phyloP scores from a whole-genome alignment of 2,797 vertebrate species.

The Platyrinchus mystaceus region DNA sequence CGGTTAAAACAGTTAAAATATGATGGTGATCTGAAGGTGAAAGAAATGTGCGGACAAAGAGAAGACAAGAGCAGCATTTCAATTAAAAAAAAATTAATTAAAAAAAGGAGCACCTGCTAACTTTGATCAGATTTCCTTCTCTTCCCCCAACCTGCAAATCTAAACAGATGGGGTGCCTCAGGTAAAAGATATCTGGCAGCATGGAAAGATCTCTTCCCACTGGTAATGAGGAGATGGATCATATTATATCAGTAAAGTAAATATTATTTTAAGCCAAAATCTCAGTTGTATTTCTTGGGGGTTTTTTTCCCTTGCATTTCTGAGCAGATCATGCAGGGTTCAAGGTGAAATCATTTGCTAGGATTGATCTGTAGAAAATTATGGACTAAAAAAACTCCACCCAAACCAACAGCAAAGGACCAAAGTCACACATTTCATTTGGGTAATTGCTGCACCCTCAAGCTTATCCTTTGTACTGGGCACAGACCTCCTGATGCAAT shows the following conservation, averaged over 20 bases:
- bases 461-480: neutral
- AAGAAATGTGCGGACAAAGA: neutral
- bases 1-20: slow-evolving; percentile 30
- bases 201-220: slow-evolving; percentile 16
- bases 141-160: slow-evolving; percentile 28
- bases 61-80: slow-evolving; percentile 49
- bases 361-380: neutral
- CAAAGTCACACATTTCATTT: neutral
- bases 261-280: slow-evolving; percentile 39
- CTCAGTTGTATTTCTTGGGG: neutral
- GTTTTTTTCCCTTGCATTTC: neutral
- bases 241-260: slow-evolving; percentile 52
- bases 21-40: slow-evolving; percentile 43
- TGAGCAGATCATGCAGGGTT: neutral
- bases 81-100: neutral
- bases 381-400: neutral
- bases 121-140: slow-evolving; percentile 61
- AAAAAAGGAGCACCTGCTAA: slow-evolving; percentile 52
- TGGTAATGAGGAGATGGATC: slow-evolving; percentile 46
- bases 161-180: slow-evolving; percentile 64
- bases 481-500: neutral
- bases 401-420: neutral
- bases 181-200: slow-evolving; percentile 55
- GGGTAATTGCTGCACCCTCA: neutral
- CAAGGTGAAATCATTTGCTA: slow-evolving; percentile 9